phyloP scores from a whole-genome alignment of 53 echinoderm and acorn worm species.

The Echinarachnius parma region DNA sequence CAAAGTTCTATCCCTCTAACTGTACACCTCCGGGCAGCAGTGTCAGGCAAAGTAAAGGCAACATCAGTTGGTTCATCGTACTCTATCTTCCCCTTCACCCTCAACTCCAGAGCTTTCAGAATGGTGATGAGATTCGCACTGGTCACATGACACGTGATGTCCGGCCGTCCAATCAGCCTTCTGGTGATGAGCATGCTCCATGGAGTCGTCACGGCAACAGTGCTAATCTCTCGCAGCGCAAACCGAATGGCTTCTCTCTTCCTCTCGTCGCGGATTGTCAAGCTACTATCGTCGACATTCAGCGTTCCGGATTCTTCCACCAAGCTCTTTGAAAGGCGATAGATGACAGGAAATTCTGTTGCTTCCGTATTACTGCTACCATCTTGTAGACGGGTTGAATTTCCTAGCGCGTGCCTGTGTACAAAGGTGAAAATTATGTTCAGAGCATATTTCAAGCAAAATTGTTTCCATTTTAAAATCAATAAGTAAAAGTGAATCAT shows the following conservation, averaged over 20 bases:
- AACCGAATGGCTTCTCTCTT: conserved; percentile 6
- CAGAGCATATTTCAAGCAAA: no score
- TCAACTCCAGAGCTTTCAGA: conserved; percentile 13
- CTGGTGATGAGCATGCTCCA: conserved; percentile 39
- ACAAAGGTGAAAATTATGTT: no score
- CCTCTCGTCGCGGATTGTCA: background rate
- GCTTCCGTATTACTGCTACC: no score
- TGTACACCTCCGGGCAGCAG: background rate
- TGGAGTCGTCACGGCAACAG: conserved; percentile 22
- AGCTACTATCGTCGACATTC: background rate
- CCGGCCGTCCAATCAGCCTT: conserved; percentile 36
- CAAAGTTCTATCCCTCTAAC: background rate
- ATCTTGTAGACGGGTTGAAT: no score
- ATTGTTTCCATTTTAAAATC: no score
- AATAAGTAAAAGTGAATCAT: no score
- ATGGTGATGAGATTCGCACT: conserved; percentile 43
- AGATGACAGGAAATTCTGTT: conserved; percentile 36
- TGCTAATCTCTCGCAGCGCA: conserved; percentile 13
- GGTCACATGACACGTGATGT: conserved; percentile 26
- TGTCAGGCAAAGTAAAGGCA: background rate
- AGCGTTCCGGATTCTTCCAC: conserved; percentile 30
- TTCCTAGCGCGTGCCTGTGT: no score
- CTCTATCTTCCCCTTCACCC: conserved; percentile 23
- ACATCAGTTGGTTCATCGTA: conserved; percentile 43
- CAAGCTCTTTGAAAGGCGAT: background rate